These are phyloP conservation scores for Epistrophe grossulariae DNA, from an alignment of 2,888 invertebrate species.

Conservation along the genomic window DNA sequence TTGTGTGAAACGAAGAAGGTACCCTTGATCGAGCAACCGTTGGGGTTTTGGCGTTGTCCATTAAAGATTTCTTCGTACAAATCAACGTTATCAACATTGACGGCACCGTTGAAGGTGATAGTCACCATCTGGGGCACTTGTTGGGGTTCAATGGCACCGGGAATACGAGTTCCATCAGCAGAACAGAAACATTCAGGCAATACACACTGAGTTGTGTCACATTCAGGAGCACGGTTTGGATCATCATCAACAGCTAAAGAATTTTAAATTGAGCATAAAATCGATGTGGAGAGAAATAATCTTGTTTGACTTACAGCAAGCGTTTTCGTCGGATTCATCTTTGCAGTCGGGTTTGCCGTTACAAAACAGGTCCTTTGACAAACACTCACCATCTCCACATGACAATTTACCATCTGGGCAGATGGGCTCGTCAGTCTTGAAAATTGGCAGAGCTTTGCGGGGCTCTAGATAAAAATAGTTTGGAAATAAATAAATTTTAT, in stretches of 20 bases:
- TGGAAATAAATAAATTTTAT: slow-evolving; percentile 19
- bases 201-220: slow-evolving; percentile 94
- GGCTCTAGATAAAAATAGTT: slow-evolving; percentile 87
- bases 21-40: slow-evolving; percentile 94
- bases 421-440: slow-evolving; percentile 96
- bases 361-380: slow-evolving; percentile 96
- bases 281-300: not conserved
- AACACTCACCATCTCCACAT: slow-evolving; percentile 96
- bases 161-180: slow-evolving; percentile 95
- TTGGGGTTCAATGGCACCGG: slow-evolving; percentile 91
- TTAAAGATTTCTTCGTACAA: slow-evolving; percentile 95
- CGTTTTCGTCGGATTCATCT: slow-evolving; percentile 97
- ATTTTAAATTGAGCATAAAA: not conserved
- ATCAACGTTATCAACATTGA: slow-evolving; percentile 96
- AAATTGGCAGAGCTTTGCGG: slow-evolving; percentile 93
- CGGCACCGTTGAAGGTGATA: slow-evolving; percentile 95
- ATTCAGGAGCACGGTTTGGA: slow-evolving; percentile 96
- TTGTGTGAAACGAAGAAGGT: slow-evolving; percentile 97
- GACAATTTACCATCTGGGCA: slow-evolving; percentile 95
- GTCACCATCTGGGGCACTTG: slow-evolving; percentile 97
- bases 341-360: slow-evolving; percentile 96
- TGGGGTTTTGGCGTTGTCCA: slow-evolving; percentile 93
- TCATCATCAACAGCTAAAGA: slow-evolving; percentile 93
- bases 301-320: slow-evolving; percentile 92
- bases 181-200: slow-evolving; percentile 97